Evolutionary conservation across 1,140 invertebrate genomes (phyloP), one percentile per base, ranked within the genome.

Genomic region (Drepana arcuata): DNA sequence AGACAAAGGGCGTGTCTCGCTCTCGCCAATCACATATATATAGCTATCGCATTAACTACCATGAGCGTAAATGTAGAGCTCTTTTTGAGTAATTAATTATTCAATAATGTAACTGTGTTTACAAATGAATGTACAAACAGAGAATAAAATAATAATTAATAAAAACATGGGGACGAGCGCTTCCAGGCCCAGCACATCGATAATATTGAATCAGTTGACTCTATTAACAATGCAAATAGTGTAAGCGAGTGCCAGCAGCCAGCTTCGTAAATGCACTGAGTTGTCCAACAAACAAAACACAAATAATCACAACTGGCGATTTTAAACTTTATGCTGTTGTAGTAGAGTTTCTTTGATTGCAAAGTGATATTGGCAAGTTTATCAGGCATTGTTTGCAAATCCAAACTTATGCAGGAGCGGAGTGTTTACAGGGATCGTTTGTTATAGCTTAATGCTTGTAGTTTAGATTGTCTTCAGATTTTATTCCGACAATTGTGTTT

Each of bases 181-280:
- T n/a, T n/a, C n/a, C n/a, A n/a, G n/a, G n/a, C n/a, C n/a, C n/a
- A n/a, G n/a, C n/a, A 46, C 60, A 53, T 65, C 54, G 55, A 65
- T 64, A 62, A 62, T 71, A 71, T 71, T 65, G 58, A 67, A 65
- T 67, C 63, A 61, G 58, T 61, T 48, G 56, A 59, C 56, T 69
- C 49, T 71, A 71, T 71, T 71, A 71, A 68, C 64, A 65, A 65
- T 66, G 67, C 62, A 68, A 67, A 71, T 65, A 63, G 41, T 56
- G 53, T 46, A n/a, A 41, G 41, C 41, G 38, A 42, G 34, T 53
- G 56, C 48, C 41, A 45, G 48, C 41, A 57, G 56, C 60, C 54
- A 56, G 61, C 61, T 63, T 51, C 56, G 61, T 57, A 63, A 67
- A 71, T 67, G 67, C 63, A 63, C 49, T 38, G 49, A 54, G 37